Evolutionary conservation across 1,140 invertebrate species (phyloP), one percentile per base, ranked within the genome.

Genomic region (Cyclargus thomasi): DNA sequence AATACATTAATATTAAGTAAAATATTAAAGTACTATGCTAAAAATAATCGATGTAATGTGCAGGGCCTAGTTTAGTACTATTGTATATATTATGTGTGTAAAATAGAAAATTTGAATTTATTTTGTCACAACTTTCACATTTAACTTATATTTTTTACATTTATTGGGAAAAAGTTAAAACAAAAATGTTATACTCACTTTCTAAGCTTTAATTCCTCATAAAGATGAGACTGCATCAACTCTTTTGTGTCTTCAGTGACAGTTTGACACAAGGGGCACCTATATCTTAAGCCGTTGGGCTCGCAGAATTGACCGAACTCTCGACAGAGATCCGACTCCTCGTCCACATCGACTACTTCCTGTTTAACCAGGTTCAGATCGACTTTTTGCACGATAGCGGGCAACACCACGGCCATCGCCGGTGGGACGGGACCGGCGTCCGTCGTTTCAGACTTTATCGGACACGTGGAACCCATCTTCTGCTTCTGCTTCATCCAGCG

Each of bases 151-250:
- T n/a, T n/a, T n/a, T n/a, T n/a, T 8, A 35, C 29, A 57, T 17
- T 17, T 20, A 17, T n/a, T n/a, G n/a, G n/a, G 53, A n/a, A 6
- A 7, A 57, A 57, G 53, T 22, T 67, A 14, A 62, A 67, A 14
- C 22, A 53, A 20, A 39, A 53, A 14, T 55, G 18, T 22, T 23
- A 68, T 74, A 83, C 85, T 82, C 67, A 90, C 87, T 82, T 87
- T 71, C 87, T 82, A 69, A 85, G 87, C 39, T 88, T 74, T 53
- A 90, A 71, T 70, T 90, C 88, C 71, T 90, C 88, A 59, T 80
- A 90, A 59, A 90, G 73, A 76, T 90, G 88, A 0, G 82, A 85
- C 57, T 84, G 80, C 83, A 90, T 88, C 0, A 70, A 75, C 17
- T 86, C 83, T 55, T 73, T 69, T 0, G 55, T 78, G 63, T 83